Evolutionary conservation across 1,140 invertebrate genomes (phyloP), one percentile per base, ranked within the genome.

Genomic region (Scaptodrosophila lebanonensis): DNA sequence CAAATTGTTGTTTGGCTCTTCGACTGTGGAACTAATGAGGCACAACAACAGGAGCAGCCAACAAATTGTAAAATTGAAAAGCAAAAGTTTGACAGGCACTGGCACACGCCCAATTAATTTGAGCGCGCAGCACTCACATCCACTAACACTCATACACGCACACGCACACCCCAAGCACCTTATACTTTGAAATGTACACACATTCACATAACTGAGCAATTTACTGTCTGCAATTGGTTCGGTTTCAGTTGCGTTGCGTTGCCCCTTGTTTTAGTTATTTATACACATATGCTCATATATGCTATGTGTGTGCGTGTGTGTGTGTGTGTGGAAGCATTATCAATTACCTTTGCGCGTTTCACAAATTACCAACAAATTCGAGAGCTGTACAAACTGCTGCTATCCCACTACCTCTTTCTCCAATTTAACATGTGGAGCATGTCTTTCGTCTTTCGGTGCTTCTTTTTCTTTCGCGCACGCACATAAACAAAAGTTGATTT

Each of bases 301-400:
- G n/a, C n/a, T n/a, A n/a, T n/a, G n/a, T n/a, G n/a, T n/a, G n/a
- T n/a, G n/a, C n/a, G n/a, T n/a, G n/a, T n/a, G n/a, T n/a, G n/a
- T n/a, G n/a, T n/a, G n/a, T 25, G 3, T 25, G 22, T 58, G 58
- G 30, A 40, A 56, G 58, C 40, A 58, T 39, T 79, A 77, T 79
- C 68, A 77, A 77, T 77, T 77, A 79, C 75, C 30, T 29, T 39
- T 35, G 40, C 66, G 52, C 67, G 49, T 68, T 70, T 60, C 40
- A 22, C 38, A 33, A 58, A 68, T 71, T 76, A 52, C 18, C 59
- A 42, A 39, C 66, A 33, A 76, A 66, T 67, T 67, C 53, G 72
- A 71, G 72, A 61, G 65, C 53, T 66, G 49, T 44, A 25, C 35
- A 50, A 45, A 47, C 40, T 36, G 36, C 29, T 30, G 7, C 13